Conservation (phyloP, 2,797 vertebrate genomes). For the Xenops minutus region DNA sequence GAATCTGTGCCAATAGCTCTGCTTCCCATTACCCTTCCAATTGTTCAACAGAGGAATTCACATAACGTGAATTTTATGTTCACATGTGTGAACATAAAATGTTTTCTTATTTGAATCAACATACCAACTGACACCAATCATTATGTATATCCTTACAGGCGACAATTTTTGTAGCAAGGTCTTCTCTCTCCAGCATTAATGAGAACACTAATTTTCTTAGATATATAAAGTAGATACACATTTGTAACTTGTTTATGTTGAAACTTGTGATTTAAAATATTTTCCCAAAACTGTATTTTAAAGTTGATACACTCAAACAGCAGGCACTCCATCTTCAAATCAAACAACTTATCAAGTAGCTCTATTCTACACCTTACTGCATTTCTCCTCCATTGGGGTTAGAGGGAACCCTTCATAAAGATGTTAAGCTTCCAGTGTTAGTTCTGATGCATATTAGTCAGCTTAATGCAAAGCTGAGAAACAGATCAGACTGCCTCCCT, state of each 20-base stretch:
- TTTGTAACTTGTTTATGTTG: not conserved
- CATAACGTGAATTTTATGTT: too few relatives aligned
- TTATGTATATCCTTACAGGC: not conserved
- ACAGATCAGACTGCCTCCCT: not conserved
- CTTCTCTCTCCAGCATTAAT: not conserved
- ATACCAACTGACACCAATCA: not conserved
- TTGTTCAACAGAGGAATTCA: not conserved
- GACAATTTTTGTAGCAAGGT: not conserved
- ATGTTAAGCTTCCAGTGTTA: not conserved
- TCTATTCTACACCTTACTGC: not conserved
- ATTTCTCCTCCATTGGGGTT: not conserved
- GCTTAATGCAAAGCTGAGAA: not conserved
- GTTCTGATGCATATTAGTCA: not conserved
- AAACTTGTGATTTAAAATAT: not conserved
- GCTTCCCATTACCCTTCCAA: not conserved
- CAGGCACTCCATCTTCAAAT: not conserved
- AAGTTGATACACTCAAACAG: not conserved
- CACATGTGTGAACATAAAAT: not conserved
- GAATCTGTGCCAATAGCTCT: not conserved
- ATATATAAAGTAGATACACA: not conserved
- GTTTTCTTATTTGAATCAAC: not conserved
- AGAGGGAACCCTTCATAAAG: not conserved
- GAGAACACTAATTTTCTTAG: not conserved
- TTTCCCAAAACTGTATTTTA: not conserved
- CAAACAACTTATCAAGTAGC: not conserved